phyloP scores from a whole-genome alignment of 1,140 invertebrate genomes.

The Eriocheir sinensis region DNA sequence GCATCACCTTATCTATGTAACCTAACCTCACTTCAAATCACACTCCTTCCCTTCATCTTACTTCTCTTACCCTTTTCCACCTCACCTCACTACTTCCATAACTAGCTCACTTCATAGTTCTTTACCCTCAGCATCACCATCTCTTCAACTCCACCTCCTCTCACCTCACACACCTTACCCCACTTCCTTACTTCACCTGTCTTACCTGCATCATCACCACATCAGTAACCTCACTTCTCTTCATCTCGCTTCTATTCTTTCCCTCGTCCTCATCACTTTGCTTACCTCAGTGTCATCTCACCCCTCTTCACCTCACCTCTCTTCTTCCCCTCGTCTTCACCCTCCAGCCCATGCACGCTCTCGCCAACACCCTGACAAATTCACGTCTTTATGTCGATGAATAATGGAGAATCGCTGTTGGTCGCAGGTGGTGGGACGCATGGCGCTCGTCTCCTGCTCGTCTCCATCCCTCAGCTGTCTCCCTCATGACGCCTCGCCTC shows the following conservation, averaged over 20 bases:
- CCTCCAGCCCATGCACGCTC: too few species aligned
- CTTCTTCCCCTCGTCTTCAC: too few species aligned
- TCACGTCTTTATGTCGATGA: slow-evolving; percentile 13
- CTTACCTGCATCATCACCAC: background rate
- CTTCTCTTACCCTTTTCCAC: too few species aligned
- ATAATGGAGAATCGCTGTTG: slow-evolving; percentile 13
- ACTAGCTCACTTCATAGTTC: too few species aligned
- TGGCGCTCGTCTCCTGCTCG: background rate
- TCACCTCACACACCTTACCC: background rate
- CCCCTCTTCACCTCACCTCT: too few species aligned
- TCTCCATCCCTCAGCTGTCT: slow-evolving; percentile 21
- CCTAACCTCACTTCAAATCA: too few species aligned
- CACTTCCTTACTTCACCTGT: too few species aligned
- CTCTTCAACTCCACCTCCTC: background rate
- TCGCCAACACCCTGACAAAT: too few species aligned
- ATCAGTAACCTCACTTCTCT: background rate
- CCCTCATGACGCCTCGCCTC: background rate
- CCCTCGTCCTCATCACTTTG: background rate
- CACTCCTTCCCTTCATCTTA: too few species aligned
- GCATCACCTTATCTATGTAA: too few species aligned
- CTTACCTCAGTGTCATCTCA: too few species aligned
- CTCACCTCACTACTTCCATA: too few species aligned
- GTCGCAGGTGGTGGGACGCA: background rate
- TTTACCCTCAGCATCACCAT: background rate
- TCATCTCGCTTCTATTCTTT: background rate